These are phyloP conservation scores for Macrosoma leucophasiata DNA, from an alignment of 2,888 invertebrate genomes.

Conservation along the genomic window DNA sequence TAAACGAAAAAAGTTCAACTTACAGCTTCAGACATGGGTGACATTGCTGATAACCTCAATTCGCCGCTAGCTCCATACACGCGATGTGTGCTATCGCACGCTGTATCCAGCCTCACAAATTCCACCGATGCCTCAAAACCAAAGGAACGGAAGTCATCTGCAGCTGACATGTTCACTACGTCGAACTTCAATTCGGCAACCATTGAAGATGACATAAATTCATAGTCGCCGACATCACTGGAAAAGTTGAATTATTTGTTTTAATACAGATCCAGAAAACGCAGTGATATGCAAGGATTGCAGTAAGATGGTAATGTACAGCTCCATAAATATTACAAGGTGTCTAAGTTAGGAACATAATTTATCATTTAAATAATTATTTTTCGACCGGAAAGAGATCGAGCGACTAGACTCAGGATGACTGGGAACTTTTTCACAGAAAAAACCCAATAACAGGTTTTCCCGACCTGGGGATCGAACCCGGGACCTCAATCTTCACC, in stretches of 20 bases:
- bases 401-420: too few relatives aligned
- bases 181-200: slow-evolving; percentile 88
- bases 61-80: slow-evolving; percentile 87
- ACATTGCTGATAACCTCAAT: slow-evolving; percentile 75
- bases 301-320: neutral
- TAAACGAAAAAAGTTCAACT: too few relatives aligned
- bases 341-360: neutral
- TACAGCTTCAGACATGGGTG: slow-evolving; percentile 71
- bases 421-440: too few relatives aligned
- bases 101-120: slow-evolving; percentile 82
- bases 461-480: too few relatives aligned
- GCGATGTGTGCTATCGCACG: slow-evolving; percentile 81
- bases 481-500: too few relatives aligned
- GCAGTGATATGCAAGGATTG: neutral
- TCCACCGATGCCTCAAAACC: slow-evolving; percentile 91
- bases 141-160: slow-evolving; percentile 89
- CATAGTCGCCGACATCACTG: slow-evolving; percentile 75
- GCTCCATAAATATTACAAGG: neutral
- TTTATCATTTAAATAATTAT: too few relatives aligned
- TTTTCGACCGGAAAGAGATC: too few relatives aligned
- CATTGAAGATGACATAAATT: slow-evolving; percentile 84
- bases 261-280: neutral
- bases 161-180: slow-evolving; percentile 87
- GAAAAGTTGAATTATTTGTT: slow-evolving; percentile 26
- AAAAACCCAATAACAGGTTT: too few relatives aligned